Evolutionary conservation across 2,113 vertebrate species (phyloP).

Genomic region (Tenrec ecaudatus): DNA sequence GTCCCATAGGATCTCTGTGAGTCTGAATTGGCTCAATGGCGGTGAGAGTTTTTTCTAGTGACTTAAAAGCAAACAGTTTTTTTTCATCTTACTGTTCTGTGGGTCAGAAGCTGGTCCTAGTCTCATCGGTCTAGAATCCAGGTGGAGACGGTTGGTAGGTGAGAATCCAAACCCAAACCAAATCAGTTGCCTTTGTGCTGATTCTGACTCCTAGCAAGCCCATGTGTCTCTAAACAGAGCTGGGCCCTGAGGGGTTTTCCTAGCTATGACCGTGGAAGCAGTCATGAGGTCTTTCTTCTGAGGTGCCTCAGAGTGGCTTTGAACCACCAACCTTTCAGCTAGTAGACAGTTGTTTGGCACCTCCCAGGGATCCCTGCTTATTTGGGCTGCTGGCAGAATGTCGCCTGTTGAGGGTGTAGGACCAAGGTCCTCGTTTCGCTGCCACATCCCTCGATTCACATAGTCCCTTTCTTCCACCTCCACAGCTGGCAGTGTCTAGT

Average conservation of each 20-base stretch:
- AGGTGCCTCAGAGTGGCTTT: background rate
- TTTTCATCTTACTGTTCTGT: background rate
- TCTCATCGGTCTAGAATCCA: constrained; percentile 1
- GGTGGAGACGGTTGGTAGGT: background rate
- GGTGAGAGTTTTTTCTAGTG: background rate
- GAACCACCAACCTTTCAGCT: background rate
- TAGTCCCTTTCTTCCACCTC: background rate
- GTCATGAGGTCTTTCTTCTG: background rate
- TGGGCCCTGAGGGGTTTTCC: background rate
- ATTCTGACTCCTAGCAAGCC: background rate
- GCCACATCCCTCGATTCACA: background rate
- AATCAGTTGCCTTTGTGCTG: background rate
- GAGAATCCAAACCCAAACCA: background rate
- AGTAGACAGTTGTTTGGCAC: background rate
- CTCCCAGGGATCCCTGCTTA: background rate
- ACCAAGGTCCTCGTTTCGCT: background rate
- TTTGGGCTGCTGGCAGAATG: constrained; percentile 26
- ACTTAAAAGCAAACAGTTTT: background rate
- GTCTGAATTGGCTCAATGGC: too few relatives aligned
- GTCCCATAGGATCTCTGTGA: too few relatives aligned
- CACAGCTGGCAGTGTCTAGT: background rate
- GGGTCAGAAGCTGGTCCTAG: background rate
- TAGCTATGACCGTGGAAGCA: background rate
- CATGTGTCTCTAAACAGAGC: background rate
- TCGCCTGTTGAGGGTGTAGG: background rate